Evolutionary conservation across 2,888 invertebrate genomes (phyloP), one percentile per base, ranked within the genome.

Genomic region (Sepioteuthis lessoniana): DNA sequence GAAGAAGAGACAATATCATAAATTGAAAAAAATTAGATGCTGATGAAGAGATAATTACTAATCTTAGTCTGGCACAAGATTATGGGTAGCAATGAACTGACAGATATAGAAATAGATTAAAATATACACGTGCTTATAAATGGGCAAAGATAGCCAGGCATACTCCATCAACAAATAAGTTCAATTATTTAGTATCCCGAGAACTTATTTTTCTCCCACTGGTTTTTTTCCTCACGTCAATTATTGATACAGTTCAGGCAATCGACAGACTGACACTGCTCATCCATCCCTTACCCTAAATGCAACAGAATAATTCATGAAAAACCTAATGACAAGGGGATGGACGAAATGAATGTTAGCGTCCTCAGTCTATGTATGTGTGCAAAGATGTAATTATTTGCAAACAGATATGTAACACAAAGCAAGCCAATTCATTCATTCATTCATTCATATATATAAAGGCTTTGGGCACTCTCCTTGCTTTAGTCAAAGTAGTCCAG

Each of bases 211-310:
- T n/a, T 76, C 76, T 76, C 16, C 35, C n/a, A n/a, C 35, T 35
- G 55, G 2, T 55, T 55, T 25, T 55, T 55, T 55, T 55, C 25
- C 55, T n/a, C 76, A 76, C n/a, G 76, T 76, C 76, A 76, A 76
- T 76, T 76, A 76, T n/a, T 76, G 76, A 76, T 76, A 76, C 76
- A 76, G 76, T 76, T 76, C 76, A 76, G 76, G n/a, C n/a, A 16
- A 76, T n/a, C n/a, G 16, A n/a, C 76, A 76, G n/a, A 76, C 35
- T 76, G 76, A 76, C 76, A 76, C n/a, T n/a, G 76, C n/a, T 76
- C n/a, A 76, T 31, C 76, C 76, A 13, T 35, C 19, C n/a, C 76
- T n/a, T 76, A n/a, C 0, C 19, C n/a, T 76, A n/a, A 76, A 76
- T 76, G 76, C 76, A 76, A 76, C 19, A 76, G n/a, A 76, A 76